phyloP scores from a whole-genome alignment of 2,888 invertebrate genomes.

The Chrysina gloriosa region DNA sequence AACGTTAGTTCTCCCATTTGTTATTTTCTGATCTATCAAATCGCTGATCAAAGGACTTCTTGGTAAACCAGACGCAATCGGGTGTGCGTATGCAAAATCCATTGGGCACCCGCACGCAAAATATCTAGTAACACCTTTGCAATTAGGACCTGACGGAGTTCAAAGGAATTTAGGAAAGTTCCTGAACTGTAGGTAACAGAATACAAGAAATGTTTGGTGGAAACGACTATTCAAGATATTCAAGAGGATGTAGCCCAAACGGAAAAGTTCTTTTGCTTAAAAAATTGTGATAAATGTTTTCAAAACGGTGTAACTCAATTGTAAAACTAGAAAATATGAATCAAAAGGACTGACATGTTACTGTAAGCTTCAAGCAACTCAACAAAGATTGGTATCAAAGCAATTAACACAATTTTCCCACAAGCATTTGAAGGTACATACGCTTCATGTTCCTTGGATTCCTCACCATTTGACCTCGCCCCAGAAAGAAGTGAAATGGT shows the following conservation, averaged over 20 bases:
- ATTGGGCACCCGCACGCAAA: conserved; percentile 56
- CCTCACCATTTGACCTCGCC: no score
- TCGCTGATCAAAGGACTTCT: conserved; percentile 68
- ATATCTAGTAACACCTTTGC: conserved; percentile 60
- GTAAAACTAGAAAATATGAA: no score
- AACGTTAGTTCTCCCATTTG: conserved; percentile 74
- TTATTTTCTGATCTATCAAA: conserved; percentile 71
- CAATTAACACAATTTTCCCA: no score
- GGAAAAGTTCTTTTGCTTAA: conserved; percentile 55
- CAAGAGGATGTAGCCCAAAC: conserved; percentile 58
- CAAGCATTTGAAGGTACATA: no score
- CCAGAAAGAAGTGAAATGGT: no score
- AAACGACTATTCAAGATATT: conserved; percentile 57
- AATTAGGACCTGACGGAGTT: conserved; percentile 60
- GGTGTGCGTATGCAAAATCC: conserved; percentile 60
- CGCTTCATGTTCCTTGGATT: no score
- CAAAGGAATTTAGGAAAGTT: conserved; percentile 59
- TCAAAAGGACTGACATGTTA: no score
- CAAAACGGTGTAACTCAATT: no score
- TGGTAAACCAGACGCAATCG: conserved; percentile 59
- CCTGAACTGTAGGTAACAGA: conserved; percentile 58
- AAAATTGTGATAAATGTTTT: conserved; percentile 55
- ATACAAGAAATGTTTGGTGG: conserved; percentile 61
- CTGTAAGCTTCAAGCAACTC: no score
- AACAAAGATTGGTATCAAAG: no score